These are phyloP conservation scores for Brachyrhaphis roseni DNA, from an alignment of 2,797 vertebrate genomes.

Conservation along the genomic window DNA sequence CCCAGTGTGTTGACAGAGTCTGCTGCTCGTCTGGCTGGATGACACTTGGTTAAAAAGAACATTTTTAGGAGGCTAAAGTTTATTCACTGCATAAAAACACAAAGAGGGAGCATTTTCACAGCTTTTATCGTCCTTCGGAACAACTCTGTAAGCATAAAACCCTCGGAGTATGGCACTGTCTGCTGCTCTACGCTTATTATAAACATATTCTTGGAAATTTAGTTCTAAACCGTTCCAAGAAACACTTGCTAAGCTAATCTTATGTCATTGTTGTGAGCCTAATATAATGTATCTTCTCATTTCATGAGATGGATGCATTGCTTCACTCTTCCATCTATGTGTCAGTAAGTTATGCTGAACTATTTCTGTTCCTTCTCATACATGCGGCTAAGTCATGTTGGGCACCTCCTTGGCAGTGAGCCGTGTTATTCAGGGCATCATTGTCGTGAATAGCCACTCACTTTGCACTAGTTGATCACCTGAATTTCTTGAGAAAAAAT, in stretches of 20 bases:
- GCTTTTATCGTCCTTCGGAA: not conserved
- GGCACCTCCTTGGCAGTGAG: slow-evolving; percentile 4
- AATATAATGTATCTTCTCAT: not conserved
- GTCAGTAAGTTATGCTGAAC: slow-evolving; percentile 3
- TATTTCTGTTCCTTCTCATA: not conserved
- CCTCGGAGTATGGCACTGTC: not conserved
- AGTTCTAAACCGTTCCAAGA: not conserved
- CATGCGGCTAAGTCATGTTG: not conserved
- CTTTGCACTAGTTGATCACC: slow-evolving; percentile 54
- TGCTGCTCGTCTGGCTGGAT: not conserved
- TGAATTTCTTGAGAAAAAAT: slow-evolving; percentile 52
- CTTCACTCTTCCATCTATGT: not conserved
- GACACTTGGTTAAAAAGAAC: not conserved
- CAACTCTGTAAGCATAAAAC: not conserved
- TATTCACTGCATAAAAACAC: not conserved
- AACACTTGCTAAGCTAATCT: not conserved
- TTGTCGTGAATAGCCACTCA: slow-evolving; percentile 53
- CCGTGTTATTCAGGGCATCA: slow-evolving; percentile 59
- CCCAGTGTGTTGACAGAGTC: not conserved
- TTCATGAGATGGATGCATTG: not conserved
- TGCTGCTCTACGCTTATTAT: not conserved
- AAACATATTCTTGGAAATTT: not conserved
- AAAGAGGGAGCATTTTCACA: not conserved
- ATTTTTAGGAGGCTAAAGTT: not conserved
- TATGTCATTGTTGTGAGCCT: not conserved